Evolutionary conservation across 2,888 invertebrate genomes (phyloP).

Genomic region (Eudemis profundana): DNA sequence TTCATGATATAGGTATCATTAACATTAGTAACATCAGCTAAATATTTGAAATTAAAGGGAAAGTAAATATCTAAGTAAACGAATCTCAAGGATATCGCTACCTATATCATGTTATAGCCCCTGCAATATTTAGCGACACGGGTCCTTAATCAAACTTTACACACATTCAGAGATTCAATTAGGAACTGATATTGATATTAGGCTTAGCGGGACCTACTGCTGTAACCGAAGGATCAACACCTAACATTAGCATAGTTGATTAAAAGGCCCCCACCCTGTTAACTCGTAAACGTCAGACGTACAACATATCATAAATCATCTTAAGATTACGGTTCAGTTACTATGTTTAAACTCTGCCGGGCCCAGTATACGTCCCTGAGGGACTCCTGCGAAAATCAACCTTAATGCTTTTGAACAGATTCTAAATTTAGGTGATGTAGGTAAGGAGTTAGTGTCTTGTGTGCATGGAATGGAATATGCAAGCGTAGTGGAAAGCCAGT

Average conservation of each 20-base stretch:
- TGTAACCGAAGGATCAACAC: slow-evolving; percentile 71
- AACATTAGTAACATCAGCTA: too few species aligned
- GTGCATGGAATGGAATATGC: slow-evolving; percentile 59
- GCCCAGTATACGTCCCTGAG: slow-evolving; percentile 56
- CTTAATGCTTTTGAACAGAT: slow-evolving; percentile 45
- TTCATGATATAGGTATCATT: too few species aligned
- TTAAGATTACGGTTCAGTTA: slow-evolving; percentile 80
- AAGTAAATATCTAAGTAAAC: background rate
- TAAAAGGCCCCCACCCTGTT: slow-evolving; percentile 81
- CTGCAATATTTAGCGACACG: slow-evolving; percentile 53
- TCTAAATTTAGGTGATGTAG: slow-evolving; percentile 47
- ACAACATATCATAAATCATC: slow-evolving; percentile 83
- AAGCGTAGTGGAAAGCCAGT: slow-evolving; percentile 71
- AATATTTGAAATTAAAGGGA: background rate
- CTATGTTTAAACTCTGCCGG: slow-evolving; percentile 65
- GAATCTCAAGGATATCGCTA: background rate
- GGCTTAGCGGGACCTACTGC: slow-evolving; percentile 65
- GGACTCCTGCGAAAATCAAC: slow-evolving; percentile 49
- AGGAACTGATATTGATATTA: slow-evolving; percentile 78
- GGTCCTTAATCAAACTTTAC: slow-evolving; percentile 73
- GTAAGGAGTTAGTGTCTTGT: slow-evolving; percentile 53
- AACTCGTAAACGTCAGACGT: slow-evolving; percentile 83
- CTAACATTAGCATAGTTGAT: slow-evolving; percentile 84
- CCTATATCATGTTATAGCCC: slow-evolving; percentile 47
- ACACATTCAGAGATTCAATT: slow-evolving; percentile 77